Base-by-base conservation (phyloP, 2,113 vertebrate genomes). In the Ammodytes dubius region DNA sequence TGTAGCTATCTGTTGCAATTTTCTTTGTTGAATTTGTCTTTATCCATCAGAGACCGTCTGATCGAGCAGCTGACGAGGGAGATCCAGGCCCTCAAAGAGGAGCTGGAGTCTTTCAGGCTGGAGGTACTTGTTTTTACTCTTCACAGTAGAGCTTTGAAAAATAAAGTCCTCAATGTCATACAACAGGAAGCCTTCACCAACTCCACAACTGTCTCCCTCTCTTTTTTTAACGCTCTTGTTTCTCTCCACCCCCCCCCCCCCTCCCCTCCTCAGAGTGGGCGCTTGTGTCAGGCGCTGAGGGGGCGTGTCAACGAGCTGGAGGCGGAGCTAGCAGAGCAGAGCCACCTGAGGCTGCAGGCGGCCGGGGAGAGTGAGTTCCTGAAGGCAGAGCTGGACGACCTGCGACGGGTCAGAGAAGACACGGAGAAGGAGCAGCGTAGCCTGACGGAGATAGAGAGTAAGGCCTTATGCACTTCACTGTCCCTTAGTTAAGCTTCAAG, bases 391-490 rank as follows among this genome's bases (percentile, higher is more conserved):
- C 95, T 99, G 87, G 98, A 99, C 0, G 98, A 99, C 94, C 94
- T 99, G 84, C 96, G 97, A 67, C 92, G 96, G 90, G 96, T 95
- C 79, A 91, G 95, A 5, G 96, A 99, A 70, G 96, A 98, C 94
- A 98, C 97, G 0, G 97, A 99, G 94, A 99, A 99, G 89, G 98
- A 97, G 0, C 98, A 99, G 94, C 94, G 96, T 69, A 98, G 96
- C 91, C 92, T 99, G 76, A 98, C 97, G 0, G 98, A 99, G 93
- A 97, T 99, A 0, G 98, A 99, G 87, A 96, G 98, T 99, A 56
- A 84, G 72, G 1, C 46, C 35, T 15, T 14, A 45, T 3, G 17
- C 35, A 14, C 67, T 0, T 35, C 12, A 27, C 27, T 27, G 37
- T 19, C 15, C 27, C 8, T 49, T 4, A 27, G 11, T 15, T 27